phyloP scores from a whole-genome alignment of 2,888 invertebrate genomes.

The Meteorus cinctellus region DNA sequence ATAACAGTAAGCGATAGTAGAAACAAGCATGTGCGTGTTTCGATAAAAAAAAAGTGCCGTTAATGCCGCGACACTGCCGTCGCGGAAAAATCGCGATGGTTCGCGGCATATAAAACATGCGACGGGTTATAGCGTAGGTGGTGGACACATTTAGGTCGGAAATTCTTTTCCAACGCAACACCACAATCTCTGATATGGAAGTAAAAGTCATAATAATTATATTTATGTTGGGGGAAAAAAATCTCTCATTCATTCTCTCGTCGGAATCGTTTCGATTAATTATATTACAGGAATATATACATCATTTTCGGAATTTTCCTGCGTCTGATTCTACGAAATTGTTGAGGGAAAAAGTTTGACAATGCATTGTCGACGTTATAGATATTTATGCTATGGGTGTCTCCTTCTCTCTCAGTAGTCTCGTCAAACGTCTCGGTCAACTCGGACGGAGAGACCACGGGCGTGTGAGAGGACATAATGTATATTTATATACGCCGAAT shows the following conservation, averaged over 20 bases:
- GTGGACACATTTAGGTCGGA: slow-evolving; percentile 31
- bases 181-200: slow-evolving; percentile 1
- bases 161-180: slow-evolving; percentile 31
- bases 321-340: too few relatives aligned
- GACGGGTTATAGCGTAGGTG: slow-evolving; percentile 28
- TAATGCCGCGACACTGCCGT: slow-evolving; percentile 36
- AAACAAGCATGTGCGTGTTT: slow-evolving; percentile 43
- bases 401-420: too few relatives aligned
- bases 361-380: too few relatives aligned
- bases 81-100: slow-evolving; percentile 39
- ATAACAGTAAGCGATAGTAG: slow-evolving; percentile 65
- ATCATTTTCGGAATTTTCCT: too few relatives aligned
- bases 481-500: slow-evolving; percentile 36
- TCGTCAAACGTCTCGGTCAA: too few relatives aligned
- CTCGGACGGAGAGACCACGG: slow-evolving; percentile 4
- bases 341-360: too few relatives aligned
- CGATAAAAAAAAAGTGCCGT: slow-evolving; percentile 47
- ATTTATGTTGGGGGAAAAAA: too few relatives aligned
- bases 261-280: too few relatives aligned
- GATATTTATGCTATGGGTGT: too few relatives aligned
- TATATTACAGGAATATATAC: too few relatives aligned
- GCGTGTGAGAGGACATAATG: slow-evolving; percentile 16
- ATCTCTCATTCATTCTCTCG: too few relatives aligned
- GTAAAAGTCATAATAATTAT: neutral
- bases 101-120: slow-evolving; percentile 38